These are phyloP conservation scores for Platichthys flesus DNA, from an alignment of 2,113 vertebrate genomes.

Conservation along the genomic window DNA sequence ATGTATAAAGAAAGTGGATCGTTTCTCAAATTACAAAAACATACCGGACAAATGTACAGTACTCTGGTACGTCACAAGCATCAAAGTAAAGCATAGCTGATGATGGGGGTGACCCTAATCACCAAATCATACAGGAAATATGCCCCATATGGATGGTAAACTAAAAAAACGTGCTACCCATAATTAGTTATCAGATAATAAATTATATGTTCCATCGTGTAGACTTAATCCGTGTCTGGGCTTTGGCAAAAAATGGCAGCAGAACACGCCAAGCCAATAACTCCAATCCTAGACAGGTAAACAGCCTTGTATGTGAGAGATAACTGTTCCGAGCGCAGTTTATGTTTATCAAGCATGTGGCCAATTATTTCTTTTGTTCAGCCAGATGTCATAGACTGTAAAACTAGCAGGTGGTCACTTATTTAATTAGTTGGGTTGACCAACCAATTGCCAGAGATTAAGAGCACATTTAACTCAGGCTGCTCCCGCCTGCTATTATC, in stretches of 20 bases:
- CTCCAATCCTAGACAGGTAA: slow-evolving; percentile 71
- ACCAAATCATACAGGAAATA: neutral
- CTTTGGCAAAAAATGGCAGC: slow-evolving; percentile 41
- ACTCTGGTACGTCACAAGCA: neutral
- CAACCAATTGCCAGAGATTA: slow-evolving; percentile 71
- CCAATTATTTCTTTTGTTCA: slow-evolving; percentile 81
- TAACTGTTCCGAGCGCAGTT: slow-evolving; percentile 56
- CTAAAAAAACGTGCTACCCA: slow-evolving; percentile 44
- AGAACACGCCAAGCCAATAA: slow-evolving; percentile 69
- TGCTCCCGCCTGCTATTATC: slow-evolving; percentile 33
- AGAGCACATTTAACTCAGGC: slow-evolving; percentile 53
- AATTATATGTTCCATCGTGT: slow-evolving; percentile 36
- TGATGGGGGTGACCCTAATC: neutral
- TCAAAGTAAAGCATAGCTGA: neutral
- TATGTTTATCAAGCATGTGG: slow-evolving; percentile 66
- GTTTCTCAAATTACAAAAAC: neutral
- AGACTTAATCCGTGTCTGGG: slow-evolving; percentile 74
- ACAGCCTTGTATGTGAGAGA: slow-evolving; percentile 55
- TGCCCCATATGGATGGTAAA: slow-evolving; percentile 63
- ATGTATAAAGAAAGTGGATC: neutral
- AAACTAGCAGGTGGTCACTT: slow-evolving; percentile 81
- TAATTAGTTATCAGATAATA: slow-evolving; percentile 55
- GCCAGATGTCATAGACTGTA: slow-evolving; percentile 80
- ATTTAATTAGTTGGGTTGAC: slow-evolving; percentile 79
- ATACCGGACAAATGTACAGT: neutral